Evolutionary conservation across 2,888 invertebrate genomes (phyloP), one percentile per base, ranked within the genome.

Genomic region (Ectemnius continuus): DNA sequence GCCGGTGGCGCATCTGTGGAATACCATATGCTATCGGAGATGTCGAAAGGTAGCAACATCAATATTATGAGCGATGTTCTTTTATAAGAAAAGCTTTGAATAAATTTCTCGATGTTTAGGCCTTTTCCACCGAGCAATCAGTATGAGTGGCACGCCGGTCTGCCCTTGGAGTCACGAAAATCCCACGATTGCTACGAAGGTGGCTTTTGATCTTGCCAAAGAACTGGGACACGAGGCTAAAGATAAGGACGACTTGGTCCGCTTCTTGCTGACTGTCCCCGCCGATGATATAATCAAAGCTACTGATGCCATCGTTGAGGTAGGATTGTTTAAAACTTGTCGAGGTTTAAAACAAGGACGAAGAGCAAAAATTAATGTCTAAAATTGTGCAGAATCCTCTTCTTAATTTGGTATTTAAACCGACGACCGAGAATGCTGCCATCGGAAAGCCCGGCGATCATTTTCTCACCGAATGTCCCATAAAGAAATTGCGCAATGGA

Each of bases 1-100:
- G 94, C 96, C 0, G 96, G 96, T 0, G 95, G 93, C 16, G 94
- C 36, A 1, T 20, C 63, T 0, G 61, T 80, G 1, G 61, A 60
- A 13, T 71, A 58, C 8, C 80, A 75, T 0, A 2, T 57, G 3
- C 26, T 80, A 0, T 80, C 80, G 0, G 18, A 63, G 4, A 63
- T 18, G 20, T 72, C 79, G 0, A 26, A 16, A 81, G 87, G 84
- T 16, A 70, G 79, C 23, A 81, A 78, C 59, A 58, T 23, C 5
- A 18, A 64, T 45, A 28, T 45, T 61, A 56, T 74, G 47, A 36
- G 46, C 14, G n/a, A 6, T 8, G 18, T 46, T 28, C 23, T 13
- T 14, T 36, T n/a, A n/a, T 14, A 58, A 23, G 0, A n/a, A 6
- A 45, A 36, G 6, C 0, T 3, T 36, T 11, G 36, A 56, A 18